These are phyloP conservation scores for Euschistus heros DNA, from an alignment of 1,140 invertebrate genomes.

Conservation along the genomic window DNA sequence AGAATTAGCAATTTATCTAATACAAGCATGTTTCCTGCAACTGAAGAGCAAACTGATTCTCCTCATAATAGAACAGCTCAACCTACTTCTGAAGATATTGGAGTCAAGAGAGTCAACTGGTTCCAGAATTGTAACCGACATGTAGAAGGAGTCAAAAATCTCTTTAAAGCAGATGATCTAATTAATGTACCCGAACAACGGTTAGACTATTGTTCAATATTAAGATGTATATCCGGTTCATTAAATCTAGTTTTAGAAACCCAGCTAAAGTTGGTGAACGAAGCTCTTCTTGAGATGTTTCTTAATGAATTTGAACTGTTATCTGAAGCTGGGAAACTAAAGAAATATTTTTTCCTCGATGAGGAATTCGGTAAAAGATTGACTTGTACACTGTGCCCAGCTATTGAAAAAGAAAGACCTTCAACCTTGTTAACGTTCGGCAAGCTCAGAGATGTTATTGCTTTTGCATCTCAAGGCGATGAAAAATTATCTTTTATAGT, in stretches of 20 bases:
- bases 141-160: not conserved
- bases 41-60: not conserved
- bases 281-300: not conserved
- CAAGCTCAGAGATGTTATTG: not conserved
- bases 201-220: not conserved
- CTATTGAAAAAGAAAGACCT: not conserved
- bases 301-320: not conserved
- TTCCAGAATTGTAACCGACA: not conserved
- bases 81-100: not conserved
- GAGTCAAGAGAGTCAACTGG: not conserved
- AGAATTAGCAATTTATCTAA: too few species aligned
- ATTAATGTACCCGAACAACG: not conserved
- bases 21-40: too few species aligned
- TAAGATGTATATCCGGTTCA: not conserved
- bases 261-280: not conserved
- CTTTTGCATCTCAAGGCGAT: not conserved
- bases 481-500: not conserved
- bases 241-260: not conserved
- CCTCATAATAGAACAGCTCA: not conserved
- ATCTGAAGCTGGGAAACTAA: not conserved
- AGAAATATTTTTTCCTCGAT: constrained; percentile 7
- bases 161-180: not conserved
- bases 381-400: not conserved
- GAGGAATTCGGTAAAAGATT: not conserved
- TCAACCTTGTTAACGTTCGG: not conserved